Base-by-base conservation (phyloP, 2,113 vertebrate genomes). In the Amia ocellicauda region DNA sequence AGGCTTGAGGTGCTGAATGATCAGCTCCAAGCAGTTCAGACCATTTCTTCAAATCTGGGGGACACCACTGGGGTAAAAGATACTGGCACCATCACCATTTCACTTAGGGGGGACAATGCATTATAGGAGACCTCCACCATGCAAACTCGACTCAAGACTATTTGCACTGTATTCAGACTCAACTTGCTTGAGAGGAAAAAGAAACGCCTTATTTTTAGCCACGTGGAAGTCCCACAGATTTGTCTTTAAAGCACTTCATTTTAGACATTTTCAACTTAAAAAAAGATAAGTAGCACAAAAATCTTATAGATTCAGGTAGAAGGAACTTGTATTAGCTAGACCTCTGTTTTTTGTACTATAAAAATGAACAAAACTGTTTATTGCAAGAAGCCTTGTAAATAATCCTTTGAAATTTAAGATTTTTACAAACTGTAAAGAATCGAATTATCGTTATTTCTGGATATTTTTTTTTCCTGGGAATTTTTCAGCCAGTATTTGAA, bases 221-320 rank as follows among this genome's bases (percentile, higher is more conserved):
- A 83, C 71, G 79, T 79, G 78, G 78, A 81, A 84, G 79, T 81
- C 74, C 73, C 74, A 57, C 41, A 43, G 47, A 78, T 76, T 69
- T 80, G 73, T 82, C 80, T 84, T 76, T 82, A 78, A 87, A 86
- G 83, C 86, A 90, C 88, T 89, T 88, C 85, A 78, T 85, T 74
- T 74, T 84, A 78, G 60, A 70, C 84, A 80, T 83, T 83, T 85
- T 74, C 70, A 74, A 81, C 72, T 83, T 77, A 58, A 81, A 84
- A 88, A 87, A 70, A 61, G 83, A 76, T 83, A 79, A 88, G 87
- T 64, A 90, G 88, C 88, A 91, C 89, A 89, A 88, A 67, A 69
- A 88, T 74, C 75, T 78, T 85, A 83, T 88, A 87, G 86, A 88
- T 86, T 90, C 88, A 90, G 87, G 88, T 90, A 90, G 89, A 89